phyloP scores from a whole-genome alignment of 2,888 invertebrate genomes.

The Electrophaes corylata region DNA sequence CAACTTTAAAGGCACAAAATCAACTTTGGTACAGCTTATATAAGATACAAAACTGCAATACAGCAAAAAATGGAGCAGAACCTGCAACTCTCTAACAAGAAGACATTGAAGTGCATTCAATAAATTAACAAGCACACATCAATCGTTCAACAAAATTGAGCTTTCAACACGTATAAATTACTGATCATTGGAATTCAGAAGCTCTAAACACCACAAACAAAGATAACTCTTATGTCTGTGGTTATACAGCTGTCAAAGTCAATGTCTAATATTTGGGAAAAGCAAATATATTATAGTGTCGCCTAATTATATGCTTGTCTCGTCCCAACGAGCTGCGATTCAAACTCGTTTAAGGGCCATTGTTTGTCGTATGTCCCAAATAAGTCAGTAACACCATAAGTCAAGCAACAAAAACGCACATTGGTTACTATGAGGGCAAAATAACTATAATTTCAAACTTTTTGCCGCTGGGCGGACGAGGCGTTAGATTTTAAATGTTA shows the following conservation, averaged over 20 bases:
- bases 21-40: background rate
- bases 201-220: constrained; percentile 6
- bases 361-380: constrained; percentile 58
- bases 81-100: constrained; percentile 2
- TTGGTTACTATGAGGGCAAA: constrained; percentile 27
- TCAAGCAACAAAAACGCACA: constrained; percentile 12
- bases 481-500: constrained; percentile 32
- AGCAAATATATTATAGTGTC: constrained; percentile 42
- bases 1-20: too few relatives aligned
- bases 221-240: constrained; percentile 25
- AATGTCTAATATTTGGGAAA: constrained; percentile 21
- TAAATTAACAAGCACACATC: constrained; percentile 26
- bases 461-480: constrained; percentile 34
- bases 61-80: background rate
- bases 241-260: constrained; percentile 34
- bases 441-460: constrained; percentile 35
- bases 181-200: constrained; percentile 10
- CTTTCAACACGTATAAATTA: constrained; percentile 24
- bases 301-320: constrained; percentile 72
- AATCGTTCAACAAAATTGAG: constrained; percentile 25
- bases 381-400: constrained; percentile 37
- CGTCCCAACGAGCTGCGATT: constrained; percentile 66
- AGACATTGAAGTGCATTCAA: constrained; percentile 13
- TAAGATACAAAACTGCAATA: background rate
- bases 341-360: constrained; percentile 75